Conservation (phyloP, 92 coral and sea anemone genomes). For the Porites evermanni region DNA sequence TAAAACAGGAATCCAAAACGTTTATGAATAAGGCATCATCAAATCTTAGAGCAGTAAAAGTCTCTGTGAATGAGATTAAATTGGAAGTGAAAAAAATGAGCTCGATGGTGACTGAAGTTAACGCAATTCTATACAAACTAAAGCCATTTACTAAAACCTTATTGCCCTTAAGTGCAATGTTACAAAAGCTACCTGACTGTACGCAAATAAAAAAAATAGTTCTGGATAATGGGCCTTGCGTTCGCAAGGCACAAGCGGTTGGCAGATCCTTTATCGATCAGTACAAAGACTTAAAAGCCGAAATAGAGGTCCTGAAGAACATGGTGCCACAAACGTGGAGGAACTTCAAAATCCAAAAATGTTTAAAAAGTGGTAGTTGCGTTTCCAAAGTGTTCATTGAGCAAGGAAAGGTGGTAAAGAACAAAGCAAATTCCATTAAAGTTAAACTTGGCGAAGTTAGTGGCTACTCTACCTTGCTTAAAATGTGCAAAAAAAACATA, state of each 20-base stretch:
- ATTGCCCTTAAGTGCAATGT: constrained; percentile 60
- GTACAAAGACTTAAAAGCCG: constrained; percentile 65
- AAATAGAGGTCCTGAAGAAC: constrained; percentile 44
- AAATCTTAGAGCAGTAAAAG: constrained; percentile 51
- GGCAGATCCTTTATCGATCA: constrained; percentile 65
- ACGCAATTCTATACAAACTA: constrained; percentile 56
- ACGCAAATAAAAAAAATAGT: constrained; percentile 47
- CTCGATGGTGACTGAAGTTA: constrained; percentile 44
- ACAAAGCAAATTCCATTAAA: constrained; percentile 37
- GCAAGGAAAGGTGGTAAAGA: constrained; percentile 66
- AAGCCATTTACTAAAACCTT: constrained; percentile 70
- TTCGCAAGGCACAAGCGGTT: constrained; percentile 57
- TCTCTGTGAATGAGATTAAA: constrained; percentile 57
- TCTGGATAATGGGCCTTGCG: constrained; percentile 63
- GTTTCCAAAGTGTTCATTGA: constrained; percentile 71
- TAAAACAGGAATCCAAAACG: constrained; percentile 68
- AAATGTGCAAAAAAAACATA: constrained; percentile 67
- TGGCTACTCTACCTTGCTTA: constrained; percentile 75
- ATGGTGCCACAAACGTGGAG: constrained; percentile 75
- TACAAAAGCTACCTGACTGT: constrained; percentile 73
- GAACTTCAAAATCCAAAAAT: constrained; percentile 70
- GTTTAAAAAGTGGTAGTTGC: constrained; percentile 78
- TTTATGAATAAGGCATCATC: constrained; percentile 57
- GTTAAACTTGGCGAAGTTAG: constrained; percentile 73
- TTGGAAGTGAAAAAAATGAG: constrained; percentile 36